phyloP scores from a whole-genome alignment of 2,113 vertebrate species.

The Otus sunia region DNA sequence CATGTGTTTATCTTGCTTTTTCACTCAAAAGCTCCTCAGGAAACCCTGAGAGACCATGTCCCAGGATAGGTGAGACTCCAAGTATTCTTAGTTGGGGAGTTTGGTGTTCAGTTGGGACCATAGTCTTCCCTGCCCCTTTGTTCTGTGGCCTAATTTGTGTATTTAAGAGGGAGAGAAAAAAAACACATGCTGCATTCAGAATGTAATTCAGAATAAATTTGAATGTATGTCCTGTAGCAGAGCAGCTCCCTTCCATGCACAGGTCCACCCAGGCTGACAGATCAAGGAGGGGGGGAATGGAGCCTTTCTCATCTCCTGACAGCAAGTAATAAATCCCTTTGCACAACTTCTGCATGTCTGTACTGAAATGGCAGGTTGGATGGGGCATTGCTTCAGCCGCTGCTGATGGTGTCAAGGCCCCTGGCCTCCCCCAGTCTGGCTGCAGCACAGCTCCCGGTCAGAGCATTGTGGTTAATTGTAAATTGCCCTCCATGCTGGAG shows the following conservation, averaged over 20 bases:
- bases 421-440: not conserved
- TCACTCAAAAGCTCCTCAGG: not conserved
- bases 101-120: not conserved
- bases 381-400: not conserved
- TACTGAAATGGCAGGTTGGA: not conserved
- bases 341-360: not conserved
- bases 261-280: not conserved
- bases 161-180: not conserved
- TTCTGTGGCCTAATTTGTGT: not conserved
- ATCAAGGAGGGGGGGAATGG: rapidly evolving
- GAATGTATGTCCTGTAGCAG: not conserved
- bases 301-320: not conserved
- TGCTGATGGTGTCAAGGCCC: not conserved
- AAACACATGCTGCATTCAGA: not conserved
- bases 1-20: not conserved
- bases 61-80: not conserved
- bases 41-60: not conserved
- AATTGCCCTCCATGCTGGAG: not conserved
- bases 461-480: not conserved
- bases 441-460: rapidly evolving
- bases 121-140: not conserved
- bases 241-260: not conserved
- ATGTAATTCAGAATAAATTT: not conserved
- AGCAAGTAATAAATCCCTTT: not conserved
- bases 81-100: not conserved